Percentiles rank a stretch among this genome's conserved stretches.
phyloP scores from a whole-genome alignment of 2,113 vertebrate genomes.

The Leptobrachium leishanense region DNA sequence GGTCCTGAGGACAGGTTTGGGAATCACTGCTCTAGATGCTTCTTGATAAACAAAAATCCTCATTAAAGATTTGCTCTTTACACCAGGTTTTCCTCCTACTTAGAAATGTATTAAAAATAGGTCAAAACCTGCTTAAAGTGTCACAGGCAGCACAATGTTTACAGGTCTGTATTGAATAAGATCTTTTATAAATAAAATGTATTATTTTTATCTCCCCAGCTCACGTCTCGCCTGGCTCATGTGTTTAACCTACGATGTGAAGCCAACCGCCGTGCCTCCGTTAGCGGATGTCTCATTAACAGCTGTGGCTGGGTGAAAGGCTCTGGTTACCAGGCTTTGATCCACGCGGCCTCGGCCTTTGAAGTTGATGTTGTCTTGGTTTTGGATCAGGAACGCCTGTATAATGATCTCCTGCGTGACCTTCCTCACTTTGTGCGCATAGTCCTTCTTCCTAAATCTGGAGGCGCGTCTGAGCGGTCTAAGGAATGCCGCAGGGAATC shows the following conservation, averaged over 20 bases:
- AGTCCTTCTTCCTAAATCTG: slow-evolving; percentile 90
- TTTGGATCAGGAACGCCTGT: slow-evolving; percentile 94
- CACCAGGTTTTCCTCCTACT: too few species aligned
- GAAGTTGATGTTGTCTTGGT: slow-evolving; percentile 96
- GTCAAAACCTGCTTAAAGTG: too few species aligned
- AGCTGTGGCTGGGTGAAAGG: slow-evolving; percentile 98
- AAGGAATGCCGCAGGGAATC: slow-evolving; percentile 91
- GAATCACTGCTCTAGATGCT: too few species aligned
- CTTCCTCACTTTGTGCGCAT: slow-evolving; percentile 94
- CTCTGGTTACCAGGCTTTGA: slow-evolving; percentile 93
- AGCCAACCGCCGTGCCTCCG: slow-evolving; percentile 89
- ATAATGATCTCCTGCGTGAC: slow-evolving; percentile 94
- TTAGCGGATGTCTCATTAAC: slow-evolving; percentile 95
- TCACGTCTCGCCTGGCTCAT: slow-evolving; percentile 88
- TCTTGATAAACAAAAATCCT: too few species aligned
- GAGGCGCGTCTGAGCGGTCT: slow-evolving; percentile 90
- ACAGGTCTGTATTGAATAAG: too few species aligned
- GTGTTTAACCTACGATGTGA: slow-evolving; percentile 96
- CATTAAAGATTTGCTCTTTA: too few species aligned
- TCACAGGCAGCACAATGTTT: too few species aligned
- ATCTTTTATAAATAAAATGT: not conserved
- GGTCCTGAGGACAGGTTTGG: too few species aligned
- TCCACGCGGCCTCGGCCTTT: slow-evolving; percentile 93
- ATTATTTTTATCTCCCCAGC: slow-evolving; percentile 61
- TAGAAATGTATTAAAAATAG: too few species aligned